Conservation (phyloP, 2,888 invertebrate genomes). For the Tetragonula carbonaria region DNA sequence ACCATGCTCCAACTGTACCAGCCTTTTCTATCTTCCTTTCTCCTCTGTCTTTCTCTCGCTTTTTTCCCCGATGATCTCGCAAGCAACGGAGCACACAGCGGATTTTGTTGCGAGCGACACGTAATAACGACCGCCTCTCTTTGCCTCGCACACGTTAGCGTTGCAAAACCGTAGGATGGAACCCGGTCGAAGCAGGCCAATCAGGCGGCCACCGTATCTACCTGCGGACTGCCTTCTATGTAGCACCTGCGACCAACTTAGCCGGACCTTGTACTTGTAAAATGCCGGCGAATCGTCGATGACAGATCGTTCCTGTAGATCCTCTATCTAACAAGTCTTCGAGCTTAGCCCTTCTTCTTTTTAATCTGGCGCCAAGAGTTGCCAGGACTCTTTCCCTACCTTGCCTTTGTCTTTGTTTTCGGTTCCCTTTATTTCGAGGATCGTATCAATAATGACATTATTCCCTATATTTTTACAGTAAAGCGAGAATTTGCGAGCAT, state of each 20-base stretch:
- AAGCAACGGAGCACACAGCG: conserved; percentile 58
- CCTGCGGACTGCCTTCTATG: conserved; percentile 79
- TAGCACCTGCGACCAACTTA: conserved; percentile 79
- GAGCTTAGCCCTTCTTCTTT: conserved; percentile 30
- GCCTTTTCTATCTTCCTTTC: conserved; percentile 38
- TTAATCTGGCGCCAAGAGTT: background rate
- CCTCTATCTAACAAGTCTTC: too few species aligned
- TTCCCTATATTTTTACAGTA: too few species aligned
- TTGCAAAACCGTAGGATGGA: conserved; percentile 79
- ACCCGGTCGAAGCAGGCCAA: conserved; percentile 80
- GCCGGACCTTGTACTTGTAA: conserved; percentile 73
- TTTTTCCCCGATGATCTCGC: conserved; percentile 15
- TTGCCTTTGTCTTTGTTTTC: background rate
- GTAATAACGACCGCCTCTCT: conserved; percentile 77
- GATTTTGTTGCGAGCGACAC: conserved; percentile 72
- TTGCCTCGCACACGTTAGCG: conserved; percentile 66
- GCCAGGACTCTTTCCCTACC: too few species aligned
- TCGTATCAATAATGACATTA: too few species aligned
- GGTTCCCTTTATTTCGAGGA: too few species aligned
- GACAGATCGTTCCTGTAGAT: conserved; percentile 58
- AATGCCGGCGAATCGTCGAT: conserved; percentile 74
- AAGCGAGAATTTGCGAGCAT: too few species aligned
- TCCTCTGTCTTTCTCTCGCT: conserved; percentile 26
- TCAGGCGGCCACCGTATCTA: conserved; percentile 81
- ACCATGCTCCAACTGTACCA: conserved; percentile 72